phyloP scores from a whole-genome alignment of 2,888 invertebrate species.

The Apamea epomidion region DNA sequence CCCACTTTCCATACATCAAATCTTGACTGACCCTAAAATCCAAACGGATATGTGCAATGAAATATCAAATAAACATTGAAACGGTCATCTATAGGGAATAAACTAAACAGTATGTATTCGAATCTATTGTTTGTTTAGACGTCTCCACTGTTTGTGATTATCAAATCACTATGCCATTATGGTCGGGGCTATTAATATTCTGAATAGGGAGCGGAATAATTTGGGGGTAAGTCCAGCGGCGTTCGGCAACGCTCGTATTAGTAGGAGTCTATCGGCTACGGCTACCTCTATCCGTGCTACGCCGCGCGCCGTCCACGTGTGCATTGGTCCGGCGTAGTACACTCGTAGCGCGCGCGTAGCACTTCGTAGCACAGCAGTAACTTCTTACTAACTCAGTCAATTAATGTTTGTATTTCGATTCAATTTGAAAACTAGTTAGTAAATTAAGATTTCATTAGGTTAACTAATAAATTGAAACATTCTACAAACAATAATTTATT shows the following conservation, averaged over 20 bases:
- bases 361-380: slow-evolving; percentile 52
- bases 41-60: slow-evolving; percentile 31
- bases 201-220: slow-evolving; percentile 78
- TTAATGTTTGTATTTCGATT: slow-evolving; percentile 48
- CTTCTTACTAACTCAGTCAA: slow-evolving; percentile 42
- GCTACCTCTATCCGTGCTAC: slow-evolving; percentile 37
- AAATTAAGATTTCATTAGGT: slow-evolving; percentile 24
- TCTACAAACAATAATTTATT: slow-evolving; percentile 19
- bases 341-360: slow-evolving; percentile 56
- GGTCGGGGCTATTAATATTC: slow-evolving; percentile 78
- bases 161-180: slow-evolving; percentile 76
- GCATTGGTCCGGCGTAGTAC: slow-evolving; percentile 33
- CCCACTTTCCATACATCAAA: slow-evolving; percentile 6
- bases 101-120: slow-evolving; percentile 45
- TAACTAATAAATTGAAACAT: slow-evolving; percentile 27
- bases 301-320: slow-evolving; percentile 32
- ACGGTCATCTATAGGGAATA: slow-evolving; percentile 35
- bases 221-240: slow-evolving; percentile 72
- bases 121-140: slow-evolving; percentile 67
- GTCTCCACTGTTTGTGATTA: slow-evolving; percentile 72
- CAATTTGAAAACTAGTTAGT: slow-evolving; percentile 38
- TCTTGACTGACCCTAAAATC: slow-evolving; percentile 12
- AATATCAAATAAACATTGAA: slow-evolving; percentile 43
- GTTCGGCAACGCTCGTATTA: slow-evolving; percentile 49
- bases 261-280: slow-evolving; percentile 45